Evolutionary conservation across 2,113 vertebrate genomes (phyloP), one percentile per base, ranked within the genome.

Genomic region (Pedetes capensis): DNA sequence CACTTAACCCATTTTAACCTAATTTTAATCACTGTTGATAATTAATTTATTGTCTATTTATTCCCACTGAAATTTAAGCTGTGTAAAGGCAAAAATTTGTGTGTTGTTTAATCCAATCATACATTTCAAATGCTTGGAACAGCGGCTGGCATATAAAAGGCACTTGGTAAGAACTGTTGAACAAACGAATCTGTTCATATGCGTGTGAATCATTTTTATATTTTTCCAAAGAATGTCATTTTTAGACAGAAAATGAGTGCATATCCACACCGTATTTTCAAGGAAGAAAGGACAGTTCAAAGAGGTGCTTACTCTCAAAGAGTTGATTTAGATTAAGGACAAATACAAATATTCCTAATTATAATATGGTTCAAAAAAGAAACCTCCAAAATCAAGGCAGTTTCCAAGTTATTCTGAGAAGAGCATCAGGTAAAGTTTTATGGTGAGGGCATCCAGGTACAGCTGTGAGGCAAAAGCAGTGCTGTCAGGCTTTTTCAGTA

Each of bases 371-470:
- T 94, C 23, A 87, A 75, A 87, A n/a, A 74, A 68, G 12, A 42
- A 72, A 49, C 23, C 6, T 69, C 32, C 20, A 51, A 37, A 74
- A 22, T 74, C 59, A 69, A 57, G 14, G 10, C 27, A 17, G 13
- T 80, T 89, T 82, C 23, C n/a, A 74, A 44, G 51, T 6, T 51
- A 51, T 79, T 57, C 5, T 63, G 39, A 79, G 6, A 57, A 18
- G 17, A 55, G 14, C 9, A 34, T 55, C 37, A 76, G 16, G 5
- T 0, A 20, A 51, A 39, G 4, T 22, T 80, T 76, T 44, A 39
- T 39, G n/a, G 2, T 64, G 37, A 8, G 0, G 10, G 34, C 12
- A 66, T 10, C 16, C 16, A 20, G 23, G 7, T 32, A 1, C 0
- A 14, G 37, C 34, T 3, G 22, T 72, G 29, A 44, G 2, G 11